Conservation (phyloP, 1,140 invertebrate species). For the Danaus plexippus region DNA sequence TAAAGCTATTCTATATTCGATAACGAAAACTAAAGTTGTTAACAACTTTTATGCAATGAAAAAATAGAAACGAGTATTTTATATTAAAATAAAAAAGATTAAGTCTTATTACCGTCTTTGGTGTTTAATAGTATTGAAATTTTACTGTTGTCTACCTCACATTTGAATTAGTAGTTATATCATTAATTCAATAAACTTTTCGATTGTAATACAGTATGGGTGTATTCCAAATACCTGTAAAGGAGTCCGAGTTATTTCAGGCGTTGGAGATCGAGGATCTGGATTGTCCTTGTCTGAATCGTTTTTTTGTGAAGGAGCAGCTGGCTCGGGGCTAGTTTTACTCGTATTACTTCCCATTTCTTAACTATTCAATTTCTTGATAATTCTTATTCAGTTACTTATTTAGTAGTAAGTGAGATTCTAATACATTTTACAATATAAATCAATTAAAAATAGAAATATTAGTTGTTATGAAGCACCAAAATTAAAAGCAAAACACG, state of each 20-base stretch:
- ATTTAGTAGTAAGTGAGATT: slow-evolving; percentile 9
- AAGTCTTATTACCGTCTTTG: too few relatives aligned
- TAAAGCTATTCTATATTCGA: too few relatives aligned
- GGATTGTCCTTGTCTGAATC: slow-evolving; percentile 45
- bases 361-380: slow-evolving; percentile 11
- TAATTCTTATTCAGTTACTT: slow-evolving; percentile 9
- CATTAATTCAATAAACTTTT: too few relatives aligned
- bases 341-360: slow-evolving; percentile 60
- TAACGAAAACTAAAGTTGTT: too few relatives aligned
- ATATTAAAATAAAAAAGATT: too few relatives aligned
- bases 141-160: too few relatives aligned
- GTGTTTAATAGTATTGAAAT: too few relatives aligned
- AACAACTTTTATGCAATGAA: too few relatives aligned
- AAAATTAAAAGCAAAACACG: slow-evolving; percentile 43
- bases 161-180: too few relatives aligned
- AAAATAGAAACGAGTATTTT: too few relatives aligned
- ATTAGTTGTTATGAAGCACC: slow-evolving; percentile 13
- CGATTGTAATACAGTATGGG: too few relatives aligned
- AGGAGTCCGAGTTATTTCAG: slow-evolving; percentile 60
- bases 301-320: slow-evolving; percentile 40
- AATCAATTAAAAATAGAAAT: slow-evolving; percentile 3
- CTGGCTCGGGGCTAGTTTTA: slow-evolving; percentile 40
- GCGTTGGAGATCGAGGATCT: slow-evolving; percentile 64
- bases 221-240: slow-evolving; percentile 41
- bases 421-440: slow-evolving; percentile 12